Evolutionary conservation across 1,140 invertebrate genomes (phyloP), one percentile per base, ranked within the genome.

Genomic region (Drosophila pandora): DNA sequence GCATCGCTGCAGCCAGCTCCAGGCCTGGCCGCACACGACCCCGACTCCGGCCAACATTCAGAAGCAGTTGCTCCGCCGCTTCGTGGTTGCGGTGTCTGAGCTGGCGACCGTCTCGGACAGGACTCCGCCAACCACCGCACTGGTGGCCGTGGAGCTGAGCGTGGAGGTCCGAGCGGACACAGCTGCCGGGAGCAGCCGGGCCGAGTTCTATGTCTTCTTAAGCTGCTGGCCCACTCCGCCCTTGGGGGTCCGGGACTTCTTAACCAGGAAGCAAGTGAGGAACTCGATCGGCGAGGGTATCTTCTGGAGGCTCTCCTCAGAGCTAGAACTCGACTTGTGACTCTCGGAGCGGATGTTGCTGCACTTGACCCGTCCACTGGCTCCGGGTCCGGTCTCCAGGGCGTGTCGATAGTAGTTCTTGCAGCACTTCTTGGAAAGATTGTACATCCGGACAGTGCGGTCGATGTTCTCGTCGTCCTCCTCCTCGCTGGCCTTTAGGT

Each of bases 201-300:
- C 82, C 83, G 83, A 60, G 75, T 90, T 90, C 78, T 89, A 78
- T 84, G 83, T 69, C 61, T 82, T 90, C 60, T 65, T 79, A 13
- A 74, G 57, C 47, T 72, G 70, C 45, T 61, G 75, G 5, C 30
- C 61, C 53, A 37, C 28, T 7, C 47, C 49, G 55, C 59, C 56
- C 71, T 90, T 91, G 12, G 85, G 64, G 5, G 72, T 54, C 17
- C 87, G 87, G 6, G 90, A 78, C 63, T 90, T 91, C 70, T 91
- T 91, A 8, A 91, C 63, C 55, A 91, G 64, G 34, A 91, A 91
- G 48, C 90, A 91, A 21, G 90, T 91, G 41, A 91, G 76, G 54
- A 91, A 91, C 76, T 91, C 90, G 8, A 91, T 91, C 45, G 90
- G 90, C 17, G 90, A 91, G 10, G 90, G 74, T 39, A 88, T 77